phyloP scores from a whole-genome alignment of 2,888 invertebrate genomes.

The Psococerastis gibbosa region DNA sequence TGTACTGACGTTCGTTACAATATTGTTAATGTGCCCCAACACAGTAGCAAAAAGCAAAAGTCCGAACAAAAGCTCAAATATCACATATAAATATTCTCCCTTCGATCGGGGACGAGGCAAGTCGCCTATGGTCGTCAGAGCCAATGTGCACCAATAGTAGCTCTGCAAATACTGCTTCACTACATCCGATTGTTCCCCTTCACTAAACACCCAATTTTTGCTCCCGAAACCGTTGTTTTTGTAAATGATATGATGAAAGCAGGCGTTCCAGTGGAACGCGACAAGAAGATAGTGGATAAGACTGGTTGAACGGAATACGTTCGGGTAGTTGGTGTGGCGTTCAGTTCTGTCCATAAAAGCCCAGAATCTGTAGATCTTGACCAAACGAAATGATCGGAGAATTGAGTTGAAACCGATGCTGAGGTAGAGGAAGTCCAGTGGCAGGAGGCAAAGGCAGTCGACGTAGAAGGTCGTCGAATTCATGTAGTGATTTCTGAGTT shows the following conservation, averaged over 20 bases:
- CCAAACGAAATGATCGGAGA: slow-evolving; percentile 83
- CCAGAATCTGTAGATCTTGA: slow-evolving; percentile 97
- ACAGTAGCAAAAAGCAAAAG: slow-evolving; percentile 90
- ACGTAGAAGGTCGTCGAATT: slow-evolving; percentile 96
- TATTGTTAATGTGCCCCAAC: slow-evolving; percentile 93
- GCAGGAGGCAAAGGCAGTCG: slow-evolving; percentile 93
- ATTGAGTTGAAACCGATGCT: slow-evolving; percentile 96
- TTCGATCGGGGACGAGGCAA: slow-evolving; percentile 80
- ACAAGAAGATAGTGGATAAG: slow-evolving; percentile 91
- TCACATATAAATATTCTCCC: slow-evolving; percentile 89
- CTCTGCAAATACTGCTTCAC: slow-evolving; percentile 92
- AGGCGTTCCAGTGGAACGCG: slow-evolving; percentile 99
- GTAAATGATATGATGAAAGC: slow-evolving; percentile 91
- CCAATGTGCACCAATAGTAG: slow-evolving; percentile 95
- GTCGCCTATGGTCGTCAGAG: slow-evolving; percentile 85
- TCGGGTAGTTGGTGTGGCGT: slow-evolving; percentile 96
- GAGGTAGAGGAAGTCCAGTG: slow-evolving; percentile 93
- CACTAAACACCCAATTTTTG: slow-evolving; percentile 80
- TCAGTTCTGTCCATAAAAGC: slow-evolving; percentile 97
- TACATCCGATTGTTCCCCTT: slow-evolving; percentile 70
- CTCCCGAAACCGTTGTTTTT: slow-evolving; percentile 89
- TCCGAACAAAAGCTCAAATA: slow-evolving; percentile 84
- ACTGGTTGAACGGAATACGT: slow-evolving; percentile 81
- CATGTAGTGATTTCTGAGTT: slow-evolving; percentile 91
- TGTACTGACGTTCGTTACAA: slow-evolving; percentile 92